Evolutionary conservation across 2,797 vertebrate genomes (phyloP), one percentile per base, ranked within the genome.

Genomic region (Liasis olivaceus): DNA sequence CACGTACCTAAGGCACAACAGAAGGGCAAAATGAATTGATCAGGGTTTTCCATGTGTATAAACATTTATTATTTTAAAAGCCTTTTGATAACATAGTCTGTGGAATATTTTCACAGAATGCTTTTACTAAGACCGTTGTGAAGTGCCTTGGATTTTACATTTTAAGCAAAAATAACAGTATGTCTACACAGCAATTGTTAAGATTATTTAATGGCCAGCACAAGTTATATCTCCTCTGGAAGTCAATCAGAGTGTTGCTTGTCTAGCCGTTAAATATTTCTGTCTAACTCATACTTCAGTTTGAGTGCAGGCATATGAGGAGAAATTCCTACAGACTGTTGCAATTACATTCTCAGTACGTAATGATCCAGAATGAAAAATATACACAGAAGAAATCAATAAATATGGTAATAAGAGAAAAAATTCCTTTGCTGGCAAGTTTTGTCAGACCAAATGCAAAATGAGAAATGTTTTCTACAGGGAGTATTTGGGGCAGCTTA

Each of bases 401-500:
- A 51, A 89, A 93, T 66, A 62, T 77, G 64, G 94, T 28, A 94
- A 89, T 3, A 92, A 88, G 26, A 13, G 0, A 94, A 85, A 77
- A 42, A 97, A 93, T 47, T 54, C 20, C 72, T 54, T 85, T 85
- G 51, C 58, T n/a, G 6, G 47, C 90, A 87, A 85, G 95, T 92
- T 2, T 81, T 91, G 31, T 89, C 91, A 91, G 13, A 22, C 51
- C 64, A 66, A 77, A 28, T 31, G 42, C 72, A 89, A 92, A 89
- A 58, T 22, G 36, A 31, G 51, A 36, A 89, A 72, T 31, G 14
- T 72, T 59, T 60, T 89, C 72, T 15, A 42, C 14, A 28, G 36
- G 28, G 2, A 58, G 64, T 54, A 54, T 36, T 66, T 36, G 13
- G n/a, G 28, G 28, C 12, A 58, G 47, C 11, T 86, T 31, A 51